These are phyloP conservation scores for Drosophila triauraria DNA, from an alignment of 1,140 invertebrate genomes.

Conservation along the genomic window DNA sequence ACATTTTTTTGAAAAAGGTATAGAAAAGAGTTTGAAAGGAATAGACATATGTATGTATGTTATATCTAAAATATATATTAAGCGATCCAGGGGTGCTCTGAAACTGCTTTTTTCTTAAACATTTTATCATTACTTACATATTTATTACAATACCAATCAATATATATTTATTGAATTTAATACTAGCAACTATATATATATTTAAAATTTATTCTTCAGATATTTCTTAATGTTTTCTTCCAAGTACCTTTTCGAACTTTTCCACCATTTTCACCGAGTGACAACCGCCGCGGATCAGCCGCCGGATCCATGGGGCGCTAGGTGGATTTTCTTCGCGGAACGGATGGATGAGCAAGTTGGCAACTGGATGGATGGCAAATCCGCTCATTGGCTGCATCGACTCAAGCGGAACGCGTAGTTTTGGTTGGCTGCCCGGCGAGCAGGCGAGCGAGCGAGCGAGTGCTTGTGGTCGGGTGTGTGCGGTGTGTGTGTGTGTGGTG, in stretches of 20 bases:
- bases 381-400: constrained; percentile 47
- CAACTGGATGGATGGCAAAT: constrained; percentile 25
- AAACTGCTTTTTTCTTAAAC: too few relatives aligned
- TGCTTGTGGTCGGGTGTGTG: constrained; percentile 40
- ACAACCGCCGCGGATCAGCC: neutral
- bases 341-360: constrained; percentile 7
- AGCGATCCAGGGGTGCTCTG: too few relatives aligned
- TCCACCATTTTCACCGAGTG: neutral
- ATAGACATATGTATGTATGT: too few relatives aligned
- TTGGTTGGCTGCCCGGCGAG: constrained; percentile 34
- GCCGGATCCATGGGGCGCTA: neutral
- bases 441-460: constrained; percentile 1
- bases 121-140: too few relatives aligned
- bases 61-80: too few relatives aligned
- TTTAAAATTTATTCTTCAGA: too few relatives aligned
- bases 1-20: too few relatives aligned
- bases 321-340: neutral
- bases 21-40: too few relatives aligned
- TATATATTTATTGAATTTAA: too few relatives aligned
- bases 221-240: neutral
- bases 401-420: constrained; percentile 52
- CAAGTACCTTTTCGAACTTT: neutral
- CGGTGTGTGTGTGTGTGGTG: constrained; percentile 21
- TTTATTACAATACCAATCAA: too few relatives aligned
- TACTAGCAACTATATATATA: too few relatives aligned